Evolutionary conservation across 2,113 vertebrate genomes (phyloP), one percentile per base, ranked within the genome.

Genomic region (Cercocebus atys): DNA sequence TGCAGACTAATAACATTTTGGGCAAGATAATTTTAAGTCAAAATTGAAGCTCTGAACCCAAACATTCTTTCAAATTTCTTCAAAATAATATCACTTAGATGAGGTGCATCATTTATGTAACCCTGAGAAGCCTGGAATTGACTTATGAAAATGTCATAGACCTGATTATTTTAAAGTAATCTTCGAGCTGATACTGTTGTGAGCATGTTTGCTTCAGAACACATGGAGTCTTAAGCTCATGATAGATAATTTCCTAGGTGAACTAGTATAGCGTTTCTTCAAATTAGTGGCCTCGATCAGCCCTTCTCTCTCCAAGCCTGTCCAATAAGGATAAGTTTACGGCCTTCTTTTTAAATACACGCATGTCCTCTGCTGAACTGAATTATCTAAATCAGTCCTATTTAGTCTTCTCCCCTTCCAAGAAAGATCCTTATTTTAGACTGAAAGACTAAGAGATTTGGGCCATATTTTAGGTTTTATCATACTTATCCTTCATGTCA

Each of bases 281-380:
- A 97, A 95, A 97, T 97, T 95, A 82, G 93, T 96, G 95, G 59
- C 95, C 94, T 96, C 82, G 72, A 96, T 98, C 89, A 92, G 80
- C 59, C 92, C 93, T 97, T 97, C 95, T 97, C 30, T 97, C 87
- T 85, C 80, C 32, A 95, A 17, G 52, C 50, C 16, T 66, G 84
- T 88, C 88, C 92, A 88, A 8, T 92, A 94, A 88, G 97, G 97
- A 32, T 97, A 95, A 66, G 80, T 88, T 96, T 97, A 95, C 82
- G 80, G 61, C 52, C 89, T 97, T 35, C 86, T 90, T 7, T 92
- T 92, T 83, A 83, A 94, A 80, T 93, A 83, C 78, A 78, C 93
- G 57, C 57, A 5, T 93, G 92, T 96, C 92, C 88, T 96, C 75
- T 85, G 87, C 80, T 96, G 90, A 95, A 92, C 80, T 88, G 92